phyloP scores from a whole-genome alignment of 2,113 vertebrate species.

The Pachypanchax playfairii region DNA sequence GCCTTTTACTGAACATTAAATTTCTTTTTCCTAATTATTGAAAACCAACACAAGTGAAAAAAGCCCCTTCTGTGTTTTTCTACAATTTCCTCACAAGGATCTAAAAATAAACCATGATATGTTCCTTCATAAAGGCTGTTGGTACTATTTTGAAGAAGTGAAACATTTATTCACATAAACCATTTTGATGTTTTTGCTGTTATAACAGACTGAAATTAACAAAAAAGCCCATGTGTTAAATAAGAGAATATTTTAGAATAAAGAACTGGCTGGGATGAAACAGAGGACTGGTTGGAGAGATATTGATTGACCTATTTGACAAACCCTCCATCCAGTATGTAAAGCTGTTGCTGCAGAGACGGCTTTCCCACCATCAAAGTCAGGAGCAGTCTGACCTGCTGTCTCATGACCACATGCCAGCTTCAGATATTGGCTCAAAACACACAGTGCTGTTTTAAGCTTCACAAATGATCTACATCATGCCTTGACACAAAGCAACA shows the following conservation, averaged over 20 bases:
- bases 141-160: too few relatives aligned
- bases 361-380: slow-evolving; percentile 28
- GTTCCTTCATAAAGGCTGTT: too few relatives aligned
- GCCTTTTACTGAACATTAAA: neutral
- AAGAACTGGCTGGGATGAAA: too few relatives aligned
- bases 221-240: too few relatives aligned
- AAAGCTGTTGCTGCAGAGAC: slow-evolving; percentile 51
- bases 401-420: slow-evolving; percentile 39
- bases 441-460: slow-evolving; percentile 53
- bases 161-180: too few relatives aligned
- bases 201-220: too few relatives aligned
- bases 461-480: slow-evolving; percentile 40
- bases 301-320: slow-evolving; percentile 40
- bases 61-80: neutral
- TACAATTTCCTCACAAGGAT: neutral
- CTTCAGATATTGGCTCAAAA: slow-evolving; percentile 34
- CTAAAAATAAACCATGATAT: neutral
- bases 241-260: too few relatives aligned
- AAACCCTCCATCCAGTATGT: slow-evolving; percentile 20
- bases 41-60: neutral
- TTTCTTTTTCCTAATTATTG: too few relatives aligned
- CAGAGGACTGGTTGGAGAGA: slow-evolving; percentile 20
- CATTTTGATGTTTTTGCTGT: too few relatives aligned
- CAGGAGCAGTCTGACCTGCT: slow-evolving; percentile 9
- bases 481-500: slow-evolving; percentile 40